A percentile compares a stretch with the other conserved stretches of the same genome.
Evolutionary conservation across 2,113 vertebrate species (phyloP).

Genomic region (Hyaena hyaena): DNA sequence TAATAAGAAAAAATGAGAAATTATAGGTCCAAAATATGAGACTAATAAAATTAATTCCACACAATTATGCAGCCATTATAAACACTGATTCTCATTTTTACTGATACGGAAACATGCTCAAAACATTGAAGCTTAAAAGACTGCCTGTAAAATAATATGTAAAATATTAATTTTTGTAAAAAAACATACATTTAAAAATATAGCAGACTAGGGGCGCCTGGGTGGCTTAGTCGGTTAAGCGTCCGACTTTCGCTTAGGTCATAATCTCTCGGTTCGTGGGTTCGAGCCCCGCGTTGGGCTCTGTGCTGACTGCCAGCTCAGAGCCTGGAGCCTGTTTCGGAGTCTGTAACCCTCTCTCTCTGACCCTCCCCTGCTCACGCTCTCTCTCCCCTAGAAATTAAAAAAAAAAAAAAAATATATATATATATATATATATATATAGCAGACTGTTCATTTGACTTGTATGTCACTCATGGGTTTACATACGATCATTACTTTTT

Average conservation of each 20-base stretch:
- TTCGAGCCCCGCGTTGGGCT: too few species aligned
- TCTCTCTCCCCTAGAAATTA: too few species aligned
- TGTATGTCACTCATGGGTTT: not conserved
- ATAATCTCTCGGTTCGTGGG: too few species aligned
- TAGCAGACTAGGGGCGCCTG: not conserved
- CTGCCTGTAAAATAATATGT: not conserved
- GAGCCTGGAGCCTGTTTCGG: too few species aligned
- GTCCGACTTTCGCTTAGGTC: too few species aligned
- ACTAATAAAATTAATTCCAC: slow-evolving; percentile 35
- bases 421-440: too few species aligned
- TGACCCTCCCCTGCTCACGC: too few species aligned
- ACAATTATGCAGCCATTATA: not conserved
- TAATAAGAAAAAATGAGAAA: not conserved
- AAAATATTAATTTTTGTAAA: not conserved
- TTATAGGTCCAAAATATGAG: not conserved
- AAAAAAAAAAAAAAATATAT: too few species aligned
- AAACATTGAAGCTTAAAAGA: not conserved
- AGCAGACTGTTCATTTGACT: not conserved
- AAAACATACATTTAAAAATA: not conserved
- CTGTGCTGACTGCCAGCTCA: too few species aligned
- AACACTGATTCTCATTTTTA: not conserved
- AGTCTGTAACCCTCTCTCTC: too few species aligned
- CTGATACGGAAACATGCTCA: not conserved
- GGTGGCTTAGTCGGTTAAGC: too few species aligned
- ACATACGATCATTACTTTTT: not conserved